A percentile compares a stretch with the other conserved stretches of the same genome.
These are phyloP conservation scores for Drosophila burlai DNA, from an alignment of 1,140 invertebrate genomes.

Conservation along the genomic window DNA sequence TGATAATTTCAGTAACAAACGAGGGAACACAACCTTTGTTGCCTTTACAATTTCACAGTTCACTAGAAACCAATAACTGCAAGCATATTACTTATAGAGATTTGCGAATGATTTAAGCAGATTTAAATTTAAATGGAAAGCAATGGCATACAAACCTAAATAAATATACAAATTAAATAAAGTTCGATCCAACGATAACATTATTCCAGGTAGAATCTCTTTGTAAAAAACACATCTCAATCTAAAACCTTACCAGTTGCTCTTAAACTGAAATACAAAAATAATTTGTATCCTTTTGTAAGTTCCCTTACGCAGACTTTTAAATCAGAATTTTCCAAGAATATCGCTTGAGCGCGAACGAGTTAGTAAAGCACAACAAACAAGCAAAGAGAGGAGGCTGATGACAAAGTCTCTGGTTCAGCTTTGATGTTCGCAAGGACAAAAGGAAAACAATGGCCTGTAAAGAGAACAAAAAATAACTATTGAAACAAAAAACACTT, in stretches of 20 bases:
- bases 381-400: constrained; percentile 36
- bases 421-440: constrained; percentile 75
- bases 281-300: constrained; percentile 14
- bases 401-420: constrained; percentile 68
- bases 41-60: constrained; percentile 19
- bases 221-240: not conserved
- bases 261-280: not conserved
- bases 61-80: not conserved
- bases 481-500: constrained; percentile 62
- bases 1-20: constrained; percentile 17
- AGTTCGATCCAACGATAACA: not conserved
- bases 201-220: not conserved
- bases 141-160: not conserved
- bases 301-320: constrained; percentile 1
- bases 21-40: constrained; percentile 1
- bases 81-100: not conserved
- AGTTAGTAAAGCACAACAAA: constrained; percentile 37
- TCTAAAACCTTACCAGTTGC: not conserved
- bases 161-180: not conserved
- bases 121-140: not conserved
- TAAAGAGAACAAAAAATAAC: constrained; percentile 56
- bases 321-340: constrained; percentile 28
- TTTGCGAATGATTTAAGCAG: not conserved
- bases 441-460: constrained; percentile 59
- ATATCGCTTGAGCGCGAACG: constrained; percentile 42